Percentiles rank a stretch among this genome's conserved stretches.
Evolutionary conservation across 1,140 invertebrate species (phyloP).

Genomic region (Drosophila murphyi): DNA sequence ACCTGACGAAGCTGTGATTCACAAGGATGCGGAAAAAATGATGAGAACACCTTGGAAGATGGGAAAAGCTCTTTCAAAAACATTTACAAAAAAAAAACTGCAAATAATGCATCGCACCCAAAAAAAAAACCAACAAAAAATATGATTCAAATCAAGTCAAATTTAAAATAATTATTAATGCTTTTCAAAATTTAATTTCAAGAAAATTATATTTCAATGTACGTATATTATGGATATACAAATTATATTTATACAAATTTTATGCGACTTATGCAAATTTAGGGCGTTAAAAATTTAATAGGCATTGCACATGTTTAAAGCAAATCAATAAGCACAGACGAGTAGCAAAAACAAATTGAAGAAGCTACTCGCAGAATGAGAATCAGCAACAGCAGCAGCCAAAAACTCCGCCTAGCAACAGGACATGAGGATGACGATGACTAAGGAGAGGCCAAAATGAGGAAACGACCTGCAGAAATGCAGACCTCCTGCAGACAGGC

Average conservation of each 20-base stretch:
- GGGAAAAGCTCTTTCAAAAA: neutral
- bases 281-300: too few relatives aligned
- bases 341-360: conserved; percentile 18
- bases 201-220: too few relatives aligned
- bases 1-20: neutral
- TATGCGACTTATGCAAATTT: too few relatives aligned
- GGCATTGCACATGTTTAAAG: neutral
- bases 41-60: neutral
- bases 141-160: too few relatives aligned
- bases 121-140: too few relatives aligned
- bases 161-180: too few relatives aligned
- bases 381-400: neutral
- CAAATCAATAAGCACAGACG: conserved; percentile 20
- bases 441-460: neutral
- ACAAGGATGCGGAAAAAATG: neutral
- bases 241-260: too few relatives aligned
- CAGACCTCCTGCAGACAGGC: neutral
- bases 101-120: too few relatives aligned
- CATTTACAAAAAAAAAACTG: too few relatives aligned
- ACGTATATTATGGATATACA: too few relatives aligned
- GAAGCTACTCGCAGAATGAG: conserved; percentile 3
- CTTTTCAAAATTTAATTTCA: too few relatives aligned
- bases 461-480: conserved; percentile 30
- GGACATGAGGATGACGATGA: conserved; percentile 31
- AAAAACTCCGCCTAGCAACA: conserved; percentile 65